Evolutionary conservation across 2,113 vertebrate species (phyloP).

Genomic region (Lates calcarifer): DNA sequence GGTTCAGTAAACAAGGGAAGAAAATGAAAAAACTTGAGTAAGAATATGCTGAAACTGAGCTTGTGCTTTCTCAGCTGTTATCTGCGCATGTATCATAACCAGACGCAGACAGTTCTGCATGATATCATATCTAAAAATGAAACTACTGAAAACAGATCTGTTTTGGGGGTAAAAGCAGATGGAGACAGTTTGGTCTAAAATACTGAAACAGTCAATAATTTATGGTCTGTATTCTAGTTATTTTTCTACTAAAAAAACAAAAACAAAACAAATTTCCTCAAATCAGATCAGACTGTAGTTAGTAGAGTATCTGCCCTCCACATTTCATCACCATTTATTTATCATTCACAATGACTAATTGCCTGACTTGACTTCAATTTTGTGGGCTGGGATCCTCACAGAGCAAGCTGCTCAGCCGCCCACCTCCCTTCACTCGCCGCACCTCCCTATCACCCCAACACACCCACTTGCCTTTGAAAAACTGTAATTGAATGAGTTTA

Average conservation of each 20-base stretch:
- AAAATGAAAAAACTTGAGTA: not conserved
- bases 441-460: slow-evolving; percentile 80
- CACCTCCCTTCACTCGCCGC: slow-evolving; percentile 62
- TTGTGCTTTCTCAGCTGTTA: not conserved
- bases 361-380: slow-evolving; percentile 73
- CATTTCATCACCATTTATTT: slow-evolving; percentile 74
- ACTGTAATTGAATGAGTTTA: slow-evolving; percentile 95
- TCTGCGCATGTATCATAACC: not conserved
- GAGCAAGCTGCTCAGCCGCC: slow-evolving; percentile 62
- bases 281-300: slow-evolving; percentile 23
- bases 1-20: not conserved
- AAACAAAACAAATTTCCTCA: slow-evolving; percentile 25
- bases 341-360: slow-evolving; percentile 80
- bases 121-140: not conserved
- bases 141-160: not conserved
- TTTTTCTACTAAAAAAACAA: slow-evolving; percentile 10
- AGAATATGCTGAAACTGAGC: not conserved
- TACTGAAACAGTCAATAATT: slow-evolving; percentile 2
- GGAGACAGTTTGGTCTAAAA: not conserved
- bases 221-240: not conserved
- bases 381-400: slow-evolving; percentile 68
- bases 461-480: slow-evolving; percentile 90
- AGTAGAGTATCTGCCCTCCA: slow-evolving; percentile 37
- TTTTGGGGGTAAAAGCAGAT: not conserved
- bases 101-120: not conserved